phyloP scores from a whole-genome alignment of 2,797 vertebrate species.

The Hypotaenidia philippensis region DNA sequence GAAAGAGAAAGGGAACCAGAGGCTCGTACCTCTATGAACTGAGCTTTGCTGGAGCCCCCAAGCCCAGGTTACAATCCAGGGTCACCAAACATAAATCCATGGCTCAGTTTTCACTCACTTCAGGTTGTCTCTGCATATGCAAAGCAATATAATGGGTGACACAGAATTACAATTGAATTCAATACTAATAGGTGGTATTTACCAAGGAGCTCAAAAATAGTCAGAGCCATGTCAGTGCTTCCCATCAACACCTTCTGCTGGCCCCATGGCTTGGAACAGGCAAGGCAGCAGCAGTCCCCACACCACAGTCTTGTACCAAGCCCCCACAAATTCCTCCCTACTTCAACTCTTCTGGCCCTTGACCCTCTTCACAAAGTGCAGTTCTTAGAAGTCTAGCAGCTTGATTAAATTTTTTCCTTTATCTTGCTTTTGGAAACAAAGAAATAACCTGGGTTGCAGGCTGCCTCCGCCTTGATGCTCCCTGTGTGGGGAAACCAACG shows the following conservation, averaged over 20 bases:
- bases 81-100: not conserved
- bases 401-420: not conserved
- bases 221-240: not conserved
- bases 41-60: not conserved
- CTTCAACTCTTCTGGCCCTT: not conserved
- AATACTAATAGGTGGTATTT: not conserved
- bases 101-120: not conserved
- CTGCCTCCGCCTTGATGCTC: not conserved
- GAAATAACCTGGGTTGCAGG: not conserved
- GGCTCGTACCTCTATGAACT: not conserved
- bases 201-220: not conserved
- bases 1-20: not conserved
- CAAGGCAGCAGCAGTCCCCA: not conserved
- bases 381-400: not conserved
- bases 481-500: not conserved
- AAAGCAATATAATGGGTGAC: not conserved
- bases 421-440: not conserved
- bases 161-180: not conserved
- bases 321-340: not conserved
- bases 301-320: fast-evolving
- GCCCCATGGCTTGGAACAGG: not conserved
- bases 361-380: not conserved
- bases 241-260: not conserved
- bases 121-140: not conserved
- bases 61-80: not conserved